These are phyloP conservation scores for Hirtodrosophila duncani DNA, from an alignment of 2,888 invertebrate genomes.

Conservation along the genomic window DNA sequence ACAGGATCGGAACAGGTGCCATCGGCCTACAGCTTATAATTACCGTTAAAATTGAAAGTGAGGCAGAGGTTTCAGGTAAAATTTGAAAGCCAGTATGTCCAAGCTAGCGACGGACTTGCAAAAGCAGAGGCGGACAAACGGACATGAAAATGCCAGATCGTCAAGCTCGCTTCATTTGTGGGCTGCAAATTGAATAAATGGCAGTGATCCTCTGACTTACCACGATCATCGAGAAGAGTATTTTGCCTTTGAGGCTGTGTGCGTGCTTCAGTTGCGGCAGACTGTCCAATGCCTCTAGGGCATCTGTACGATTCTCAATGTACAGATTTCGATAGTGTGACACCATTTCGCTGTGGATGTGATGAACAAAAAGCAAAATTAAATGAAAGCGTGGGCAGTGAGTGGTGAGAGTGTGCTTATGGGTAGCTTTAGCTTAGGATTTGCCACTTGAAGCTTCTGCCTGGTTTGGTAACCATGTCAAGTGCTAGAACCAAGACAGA, in stretches of 20 bases:
- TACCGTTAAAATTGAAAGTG: slow-evolving; percentile 21
- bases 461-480: slow-evolving; percentile 46
- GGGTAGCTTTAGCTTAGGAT: slow-evolving; percentile 3
- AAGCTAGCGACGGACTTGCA: background rate
- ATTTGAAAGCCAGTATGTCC: slow-evolving; percentile 13
- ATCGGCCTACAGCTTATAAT: slow-evolving; percentile 11
- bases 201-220: slow-evolving; percentile 81
- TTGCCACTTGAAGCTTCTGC: slow-evolving; percentile 25
- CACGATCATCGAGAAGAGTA: slow-evolving; percentile 96
- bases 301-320: slow-evolving; percentile 89
- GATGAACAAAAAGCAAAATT: too few species aligned
- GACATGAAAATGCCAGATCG: slow-evolving; percentile 1
- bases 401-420: slow-evolving; percentile 25
- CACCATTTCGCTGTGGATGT: slow-evolving; percentile 82
- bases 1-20: slow-evolving; percentile 5
- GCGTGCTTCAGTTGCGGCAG: slow-evolving; percentile 89
- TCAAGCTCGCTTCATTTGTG: too few species aligned
- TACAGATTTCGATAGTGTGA: slow-evolving; percentile 91
- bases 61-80: too few species aligned
- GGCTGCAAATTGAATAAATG: slow-evolving; percentile 3
- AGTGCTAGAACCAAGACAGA: slow-evolving; percentile 26
- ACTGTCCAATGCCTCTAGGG: slow-evolving; percentile 90
- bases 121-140: background rate
- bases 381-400: slow-evolving; percentile 24
- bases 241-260: slow-evolving; percentile 94